A percentile compares a stretch with the other conserved stretches of the same genome.
phyloP scores from a whole-genome alignment of 2,888 invertebrate species.

The Calliphora vomitoria region DNA sequence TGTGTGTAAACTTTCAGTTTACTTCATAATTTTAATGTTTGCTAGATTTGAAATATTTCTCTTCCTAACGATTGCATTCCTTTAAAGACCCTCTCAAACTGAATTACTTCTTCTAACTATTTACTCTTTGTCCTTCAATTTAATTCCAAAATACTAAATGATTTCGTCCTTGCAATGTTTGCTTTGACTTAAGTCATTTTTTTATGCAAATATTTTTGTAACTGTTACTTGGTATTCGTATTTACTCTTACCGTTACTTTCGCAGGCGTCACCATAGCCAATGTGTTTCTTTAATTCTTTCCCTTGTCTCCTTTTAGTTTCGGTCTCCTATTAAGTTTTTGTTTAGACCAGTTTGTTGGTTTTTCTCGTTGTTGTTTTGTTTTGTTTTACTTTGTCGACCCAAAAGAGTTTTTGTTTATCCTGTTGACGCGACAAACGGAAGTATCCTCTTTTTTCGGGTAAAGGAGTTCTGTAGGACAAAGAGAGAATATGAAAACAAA shows the following conservation, averaged over 20 bases:
- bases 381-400: conserved; percentile 14
- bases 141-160: neutral
- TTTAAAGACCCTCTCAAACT: neutral
- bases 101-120: neutral
- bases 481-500: neutral
- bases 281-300: conserved; percentile 16
- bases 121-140: neutral
- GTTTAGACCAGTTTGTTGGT: neutral
- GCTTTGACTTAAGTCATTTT: neutral
- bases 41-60: too few relatives aligned
- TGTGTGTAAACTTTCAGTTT: too few relatives aligned
- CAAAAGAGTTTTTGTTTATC: conserved; percentile 33
- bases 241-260: conserved; percentile 20
- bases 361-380: conserved; percentile 10
- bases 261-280: conserved; percentile 47
- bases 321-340: neutral
- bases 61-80: neutral
- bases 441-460: conserved; percentile 10
- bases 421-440: conserved; percentile 27
- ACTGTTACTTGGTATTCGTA: conserved; percentile 20
- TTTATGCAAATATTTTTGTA: conserved; percentile 59
- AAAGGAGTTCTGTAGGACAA: neutral
- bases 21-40: too few relatives aligned
- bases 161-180: conserved; percentile 9
- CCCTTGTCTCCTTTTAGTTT: neutral